Conservation (phyloP, 2,797 vertebrate genomes). For the Peromyscus melanophrys region DNA sequence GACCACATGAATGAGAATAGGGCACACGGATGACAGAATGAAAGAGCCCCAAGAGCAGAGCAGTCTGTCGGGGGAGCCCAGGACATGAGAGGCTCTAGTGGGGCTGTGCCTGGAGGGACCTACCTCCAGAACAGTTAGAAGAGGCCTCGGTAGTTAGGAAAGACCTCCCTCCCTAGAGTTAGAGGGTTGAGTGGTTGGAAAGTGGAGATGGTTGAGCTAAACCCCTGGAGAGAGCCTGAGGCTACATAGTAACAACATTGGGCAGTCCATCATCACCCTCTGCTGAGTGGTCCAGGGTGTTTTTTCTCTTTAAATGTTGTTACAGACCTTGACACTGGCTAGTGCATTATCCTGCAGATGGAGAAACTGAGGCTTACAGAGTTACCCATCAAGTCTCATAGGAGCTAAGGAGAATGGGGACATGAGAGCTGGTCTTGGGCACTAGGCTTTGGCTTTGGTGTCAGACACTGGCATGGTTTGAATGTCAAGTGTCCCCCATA, state of each 20-base stretch:
- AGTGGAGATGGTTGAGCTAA: background rate
- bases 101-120: background rate
- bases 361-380: conserved; percentile 3
- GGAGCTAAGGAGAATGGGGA: background rate
- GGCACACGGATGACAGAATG: no score
- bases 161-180: background rate
- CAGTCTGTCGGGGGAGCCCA: background rate
- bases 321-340: background rate
- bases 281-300: background rate
- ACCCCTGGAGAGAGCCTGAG: background rate
- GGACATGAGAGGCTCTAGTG: rapidly evolving
- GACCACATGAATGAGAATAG: background rate
- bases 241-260: background rate
- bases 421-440: background rate
- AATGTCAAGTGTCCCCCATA: background rate
- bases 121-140: background rate
- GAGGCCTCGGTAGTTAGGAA: background rate
- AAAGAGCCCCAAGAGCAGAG: rapidly evolving
- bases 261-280: background rate
- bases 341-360: background rate
- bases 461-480: background rate
- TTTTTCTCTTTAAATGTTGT: background rate
- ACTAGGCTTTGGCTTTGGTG: background rate
- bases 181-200: background rate
- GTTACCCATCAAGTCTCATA: background rate